Evolutionary conservation across 2,113 vertebrate species (phyloP).

Genomic region (Lichenostomus cassidix): DNA sequence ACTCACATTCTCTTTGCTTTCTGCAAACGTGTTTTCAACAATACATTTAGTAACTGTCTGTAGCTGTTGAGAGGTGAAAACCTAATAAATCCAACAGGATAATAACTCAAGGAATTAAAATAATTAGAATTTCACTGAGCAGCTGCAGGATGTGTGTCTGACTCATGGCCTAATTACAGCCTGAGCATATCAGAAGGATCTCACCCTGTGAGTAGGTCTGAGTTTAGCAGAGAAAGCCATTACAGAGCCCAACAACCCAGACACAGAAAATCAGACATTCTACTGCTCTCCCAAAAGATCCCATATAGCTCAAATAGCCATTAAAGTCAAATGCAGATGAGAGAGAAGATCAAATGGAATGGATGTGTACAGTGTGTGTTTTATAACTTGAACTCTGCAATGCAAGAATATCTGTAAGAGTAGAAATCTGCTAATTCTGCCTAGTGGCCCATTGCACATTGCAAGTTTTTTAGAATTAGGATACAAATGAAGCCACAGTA

Average conservation of each 20-base stretch:
- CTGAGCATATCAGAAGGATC: background rate
- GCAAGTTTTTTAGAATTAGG: background rate
- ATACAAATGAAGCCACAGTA: background rate
- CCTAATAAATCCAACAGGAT: background rate
- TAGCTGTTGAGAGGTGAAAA: background rate
- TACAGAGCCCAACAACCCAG: background rate
- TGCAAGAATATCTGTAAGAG: background rate
- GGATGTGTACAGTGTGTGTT: rapidly evolving
- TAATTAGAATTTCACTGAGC: constrained; percentile 13
- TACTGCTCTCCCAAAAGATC: background rate
- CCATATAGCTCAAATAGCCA: background rate
- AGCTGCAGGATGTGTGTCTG: background rate
- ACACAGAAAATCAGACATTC: background rate
- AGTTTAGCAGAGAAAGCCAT: background rate
- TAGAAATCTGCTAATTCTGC: background rate
- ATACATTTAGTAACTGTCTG: background rate
- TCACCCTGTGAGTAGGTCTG: background rate
- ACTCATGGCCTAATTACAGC: constrained; percentile 5
- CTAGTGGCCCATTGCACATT: background rate
- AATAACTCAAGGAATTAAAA: constrained; percentile 14
- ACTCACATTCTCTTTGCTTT: background rate
- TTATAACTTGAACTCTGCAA: background rate
- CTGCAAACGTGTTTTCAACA: background rate
- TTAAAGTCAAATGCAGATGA: background rate
- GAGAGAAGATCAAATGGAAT: background rate